Conservation (phyloP, 2,888 invertebrate genomes). For the Odontocerum albicorne region DNA sequence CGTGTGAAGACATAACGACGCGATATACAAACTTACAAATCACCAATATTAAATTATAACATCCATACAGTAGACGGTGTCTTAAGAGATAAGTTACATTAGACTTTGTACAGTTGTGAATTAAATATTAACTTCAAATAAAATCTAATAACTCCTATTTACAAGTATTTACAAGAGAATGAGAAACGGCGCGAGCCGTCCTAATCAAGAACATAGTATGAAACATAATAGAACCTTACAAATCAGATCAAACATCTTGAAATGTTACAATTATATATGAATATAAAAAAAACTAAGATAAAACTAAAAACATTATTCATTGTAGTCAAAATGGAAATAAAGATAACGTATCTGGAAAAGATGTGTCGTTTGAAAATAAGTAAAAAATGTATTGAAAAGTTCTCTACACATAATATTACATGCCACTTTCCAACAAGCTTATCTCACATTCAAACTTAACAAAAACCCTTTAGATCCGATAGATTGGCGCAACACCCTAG, state of each 20-base stretch:
- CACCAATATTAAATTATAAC: conserved; percentile 14
- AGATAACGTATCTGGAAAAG: too few relatives aligned
- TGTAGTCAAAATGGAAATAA: too few relatives aligned
- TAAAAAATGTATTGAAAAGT: too few relatives aligned
- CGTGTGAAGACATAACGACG: neutral
- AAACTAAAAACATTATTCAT: conserved; percentile 9
- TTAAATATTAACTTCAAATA: conserved; percentile 51
- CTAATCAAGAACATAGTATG: conserved; percentile 1
- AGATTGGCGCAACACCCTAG: conserved; percentile 3
- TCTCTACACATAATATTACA: too few relatives aligned
- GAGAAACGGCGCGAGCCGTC: conserved; percentile 6
- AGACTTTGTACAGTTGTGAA: conserved; percentile 57
- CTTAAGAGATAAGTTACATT: conserved; percentile 44
- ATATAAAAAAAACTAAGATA: conserved; percentile 6
- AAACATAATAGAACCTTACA: conserved; percentile 20
- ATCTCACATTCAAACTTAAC: conserved; percentile 14
- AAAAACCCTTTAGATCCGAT: neutral
- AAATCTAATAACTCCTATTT: conserved; percentile 45
- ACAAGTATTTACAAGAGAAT: conserved; percentile 31
- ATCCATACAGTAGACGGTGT: conserved; percentile 17
- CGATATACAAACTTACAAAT: conserved; percentile 19
- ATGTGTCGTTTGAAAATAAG: neutral
- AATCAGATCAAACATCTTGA: conserved; percentile 25
- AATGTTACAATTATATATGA: conserved; percentile 5
- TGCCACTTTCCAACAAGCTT: conserved; percentile 1